Conservation (phyloP, 2,797 vertebrate genomes). For the Arremon aurantiirostris region DNA sequence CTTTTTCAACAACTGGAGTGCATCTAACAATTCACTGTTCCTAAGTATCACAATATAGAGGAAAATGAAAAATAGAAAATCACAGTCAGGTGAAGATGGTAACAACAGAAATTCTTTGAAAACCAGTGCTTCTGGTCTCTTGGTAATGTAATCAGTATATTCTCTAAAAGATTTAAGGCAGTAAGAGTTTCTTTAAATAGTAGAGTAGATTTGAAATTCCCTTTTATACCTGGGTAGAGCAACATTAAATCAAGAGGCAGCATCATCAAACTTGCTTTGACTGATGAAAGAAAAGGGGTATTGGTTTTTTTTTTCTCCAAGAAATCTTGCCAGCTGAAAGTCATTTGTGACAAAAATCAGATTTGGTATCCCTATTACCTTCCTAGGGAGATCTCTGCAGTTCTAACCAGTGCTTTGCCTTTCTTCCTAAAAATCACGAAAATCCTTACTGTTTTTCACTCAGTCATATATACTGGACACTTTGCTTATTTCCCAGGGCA, state of each 20-base stretch:
- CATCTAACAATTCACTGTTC: not conserved
- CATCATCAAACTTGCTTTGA: not conserved
- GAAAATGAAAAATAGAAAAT: not conserved
- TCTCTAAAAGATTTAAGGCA: not conserved
- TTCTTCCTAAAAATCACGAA: not conserved
- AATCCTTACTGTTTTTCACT: not conserved
- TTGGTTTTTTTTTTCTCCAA: not conserved
- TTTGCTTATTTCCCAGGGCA: not conserved
- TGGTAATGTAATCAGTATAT: not conserved
- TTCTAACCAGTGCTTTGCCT: not conserved
- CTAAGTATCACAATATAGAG: not conserved
- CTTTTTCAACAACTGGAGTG: not conserved
- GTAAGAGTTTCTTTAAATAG: slow-evolving; percentile 14
- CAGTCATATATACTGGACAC: rapidly evolving
- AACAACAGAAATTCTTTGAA: not conserved
- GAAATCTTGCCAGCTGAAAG: not conserved
- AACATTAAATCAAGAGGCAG: not conserved
- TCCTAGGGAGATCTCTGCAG: not conserved
- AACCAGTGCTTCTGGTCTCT: not conserved
- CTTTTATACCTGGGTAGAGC: not conserved
- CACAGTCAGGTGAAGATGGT: not conserved
- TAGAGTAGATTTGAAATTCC: slow-evolving; percentile 3
- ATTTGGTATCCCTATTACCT: not conserved
- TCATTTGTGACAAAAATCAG: not conserved
- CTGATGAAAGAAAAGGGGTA: not conserved